Evolutionary conservation across 2,888 invertebrate species (phyloP), one percentile per base, ranked within the genome.

Genomic region (Cinara cedri): DNA sequence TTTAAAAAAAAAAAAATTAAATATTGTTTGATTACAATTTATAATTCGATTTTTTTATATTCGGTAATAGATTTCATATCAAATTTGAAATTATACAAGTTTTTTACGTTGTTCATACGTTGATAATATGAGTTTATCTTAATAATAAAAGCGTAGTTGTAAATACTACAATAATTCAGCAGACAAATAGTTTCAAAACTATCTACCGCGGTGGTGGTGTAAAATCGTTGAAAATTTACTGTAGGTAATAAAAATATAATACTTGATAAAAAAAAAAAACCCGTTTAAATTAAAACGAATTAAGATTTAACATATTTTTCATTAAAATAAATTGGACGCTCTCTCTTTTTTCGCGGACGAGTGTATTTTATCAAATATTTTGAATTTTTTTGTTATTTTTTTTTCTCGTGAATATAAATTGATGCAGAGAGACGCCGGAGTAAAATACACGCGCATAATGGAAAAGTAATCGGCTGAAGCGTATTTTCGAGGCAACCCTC

Each of bases 401-500:
- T 49, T 49, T 57, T 60, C 10, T 19, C 16, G 16, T 54, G 54
- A 24, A 75, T 54, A 24, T 65, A 75, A 63, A 65, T 75, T 54
- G 51, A 75, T 44, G n/a, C 54, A 51, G 51, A 74, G 21, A 74
- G 51, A 63, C n/a, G 21, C 42, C 16, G 24, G n/a, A 63, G 51
- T 51, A 63, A 70, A 66, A 74, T 54, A 60, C 44, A 51, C 54
- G 44, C 63, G 49, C 65, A 44, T 65, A 75, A 65, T 75, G 54
- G 51, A 75, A 75, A 75, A 65, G 54, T 65, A 65, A 75, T 65
- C 63, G 74, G 62, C 11, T 54, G 74, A 65, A 51, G 24, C 74
- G 74, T 75, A 75, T 75, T 74, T 65, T 24, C 42, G n/a, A 75
- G 54, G 65, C 65, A 54, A 54, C 74, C 42, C 34, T 75, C 51